phyloP scores from a whole-genome alignment of 2,888 invertebrate genomes.

The Tipula unca region DNA sequence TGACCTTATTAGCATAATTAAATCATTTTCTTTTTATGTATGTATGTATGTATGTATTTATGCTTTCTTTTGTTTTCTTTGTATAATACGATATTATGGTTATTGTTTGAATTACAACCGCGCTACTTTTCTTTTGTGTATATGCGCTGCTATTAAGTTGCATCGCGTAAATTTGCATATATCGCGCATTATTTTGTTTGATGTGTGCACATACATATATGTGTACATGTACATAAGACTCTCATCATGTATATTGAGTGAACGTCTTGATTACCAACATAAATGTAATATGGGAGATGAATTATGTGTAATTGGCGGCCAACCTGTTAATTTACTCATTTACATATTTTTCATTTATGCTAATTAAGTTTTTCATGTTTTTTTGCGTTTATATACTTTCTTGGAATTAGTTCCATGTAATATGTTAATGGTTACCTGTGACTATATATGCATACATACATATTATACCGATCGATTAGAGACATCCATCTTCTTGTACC shows the following conservation, averaged over 20 bases:
- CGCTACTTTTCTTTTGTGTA: neutral
- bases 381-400: neutral
- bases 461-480: neutral
- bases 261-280: neutral
- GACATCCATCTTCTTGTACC: no score
- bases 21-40: slow-evolving; percentile 33
- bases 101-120: neutral
- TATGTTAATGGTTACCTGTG: neutral
- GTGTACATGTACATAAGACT: neutral
- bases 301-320: neutral
- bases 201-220: neutral
- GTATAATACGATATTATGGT: neutral
- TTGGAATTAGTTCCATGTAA: neutral
- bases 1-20: slow-evolving; percentile 37
- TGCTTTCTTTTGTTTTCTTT: slow-evolving; percentile 19
- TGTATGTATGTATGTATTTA: slow-evolving; percentile 21
- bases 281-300: neutral
- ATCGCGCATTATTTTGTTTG: neutral
- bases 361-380: neutral
- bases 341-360: neutral
- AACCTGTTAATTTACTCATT: neutral
- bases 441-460: neutral
- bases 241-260: no score
- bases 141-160: no score
- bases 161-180: neutral